phyloP scores from a whole-genome alignment of 2,113 vertebrate genomes.

The Neodon shergylaensis region DNA sequence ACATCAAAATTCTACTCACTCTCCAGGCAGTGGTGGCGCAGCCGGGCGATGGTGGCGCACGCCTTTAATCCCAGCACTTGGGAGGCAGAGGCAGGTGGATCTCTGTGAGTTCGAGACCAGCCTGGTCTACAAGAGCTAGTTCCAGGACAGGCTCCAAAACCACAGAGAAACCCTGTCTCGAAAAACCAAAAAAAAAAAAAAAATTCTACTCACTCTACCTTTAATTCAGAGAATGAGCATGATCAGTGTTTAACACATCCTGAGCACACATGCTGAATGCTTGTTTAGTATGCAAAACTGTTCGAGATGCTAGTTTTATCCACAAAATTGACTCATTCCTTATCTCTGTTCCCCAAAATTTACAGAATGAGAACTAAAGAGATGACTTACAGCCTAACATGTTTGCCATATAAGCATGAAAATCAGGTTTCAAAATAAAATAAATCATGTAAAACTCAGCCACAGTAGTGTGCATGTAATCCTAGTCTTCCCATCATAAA shows the following conservation, averaged over 20 bases:
- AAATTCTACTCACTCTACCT: neutral
- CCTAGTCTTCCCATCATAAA: neutral
- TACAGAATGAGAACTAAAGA: neutral
- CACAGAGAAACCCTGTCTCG: no score
- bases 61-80: no score
- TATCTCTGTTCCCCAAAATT: neutral
- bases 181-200: no score
- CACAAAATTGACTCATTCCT: constrained; percentile 35
- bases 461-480: neutral
- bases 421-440: neutral
- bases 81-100: no score
- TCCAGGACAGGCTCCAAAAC: no score
- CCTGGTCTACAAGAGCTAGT: no score
- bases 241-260: neutral
- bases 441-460: neutral
- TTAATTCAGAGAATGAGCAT: neutral
- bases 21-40: no score
- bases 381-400: no score
- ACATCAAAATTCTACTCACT: neutral
- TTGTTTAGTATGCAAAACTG: neutral
- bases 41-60: no score
- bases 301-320: neutral
- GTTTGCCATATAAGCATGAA: no score
- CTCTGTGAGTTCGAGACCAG: no score
- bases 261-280: neutral